Conservation (phyloP, 2,113 vertebrate species). For the Pterophyllum scalare region DNA sequence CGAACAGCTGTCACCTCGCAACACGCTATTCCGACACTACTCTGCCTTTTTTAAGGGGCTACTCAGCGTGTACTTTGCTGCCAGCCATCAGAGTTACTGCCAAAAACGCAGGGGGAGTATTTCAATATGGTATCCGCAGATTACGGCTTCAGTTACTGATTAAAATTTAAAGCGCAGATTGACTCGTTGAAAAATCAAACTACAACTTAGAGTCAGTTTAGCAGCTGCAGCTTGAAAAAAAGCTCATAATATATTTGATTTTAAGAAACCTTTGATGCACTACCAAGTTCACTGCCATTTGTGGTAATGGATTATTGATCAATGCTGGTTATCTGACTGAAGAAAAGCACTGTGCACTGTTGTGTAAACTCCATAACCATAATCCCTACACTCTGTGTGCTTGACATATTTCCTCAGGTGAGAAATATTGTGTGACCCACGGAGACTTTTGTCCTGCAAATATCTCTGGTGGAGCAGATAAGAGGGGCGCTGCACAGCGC, state of each 20-base stretch:
- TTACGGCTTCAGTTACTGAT: constrained; percentile 39
- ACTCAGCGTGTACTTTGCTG: constrained; percentile 41
- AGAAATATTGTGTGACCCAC: constrained; percentile 67
- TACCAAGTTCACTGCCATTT: constrained; percentile 33
- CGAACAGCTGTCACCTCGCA: constrained; percentile 20
- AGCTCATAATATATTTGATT: constrained; percentile 31
- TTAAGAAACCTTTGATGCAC: constrained; percentile 12
- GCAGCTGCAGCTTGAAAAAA: neutral
- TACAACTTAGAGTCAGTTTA: constrained; percentile 10
- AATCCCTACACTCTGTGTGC: constrained; percentile 56
- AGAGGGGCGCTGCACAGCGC: constrained; percentile 41
- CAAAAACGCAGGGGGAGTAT: constrained; percentile 26
- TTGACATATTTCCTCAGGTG: constrained; percentile 69
- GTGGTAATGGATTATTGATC: constrained; percentile 67
- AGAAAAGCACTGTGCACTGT: constrained; percentile 26
- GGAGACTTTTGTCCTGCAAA: constrained; percentile 66
- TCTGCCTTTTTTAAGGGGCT: constrained; percentile 18
- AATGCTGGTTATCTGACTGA: constrained; percentile 48
- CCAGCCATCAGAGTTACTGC: constrained; percentile 36
- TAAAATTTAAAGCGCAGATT: constrained; percentile 48
- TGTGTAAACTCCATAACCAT: constrained; percentile 55
- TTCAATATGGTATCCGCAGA: constrained; percentile 44
- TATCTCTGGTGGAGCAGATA: constrained; percentile 70
- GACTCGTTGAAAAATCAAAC: constrained; percentile 27
- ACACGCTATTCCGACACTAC: neutral